Base-by-base conservation (phyloP, 2,888 invertebrate species). In the Nemapogon koenigi region DNA sequence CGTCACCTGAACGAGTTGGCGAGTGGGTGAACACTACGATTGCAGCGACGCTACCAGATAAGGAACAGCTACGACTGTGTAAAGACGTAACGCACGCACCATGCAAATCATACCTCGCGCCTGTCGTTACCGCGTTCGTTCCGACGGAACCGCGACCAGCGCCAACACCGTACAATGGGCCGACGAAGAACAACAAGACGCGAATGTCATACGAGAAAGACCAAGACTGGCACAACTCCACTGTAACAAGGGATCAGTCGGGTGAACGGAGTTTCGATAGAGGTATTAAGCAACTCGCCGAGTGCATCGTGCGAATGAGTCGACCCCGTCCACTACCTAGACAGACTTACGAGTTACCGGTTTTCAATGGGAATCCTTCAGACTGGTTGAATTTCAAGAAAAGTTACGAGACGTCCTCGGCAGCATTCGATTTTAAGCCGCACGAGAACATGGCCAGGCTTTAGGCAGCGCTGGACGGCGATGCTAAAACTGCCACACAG, bases 351-450 rank as follows among this genome's bases (percentile, higher is more conserved):
- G 28, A 27, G n/a, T n/a, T 27, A 6, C 28, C 28, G 4, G n/a
- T n/a, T 6, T 27, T 27, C n/a, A n/a, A 4, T 4, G n/a, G 28
- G 4, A 4, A 27, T 14, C 4, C 14, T 14, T 4, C 28, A 13
- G 28, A 27, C n/a, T 27, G 28, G 28, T 4, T n/a, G 13, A 14
- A n/a, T n/a, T 27, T 27, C 28, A 27, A 27, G n/a, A 27, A 14
- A 4, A 4, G 11, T 4, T 27, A 27, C n/a, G 28, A 27, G 13
- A 14, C 4, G 4, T 11, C 28, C 6, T 11, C 6, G 4, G 28
- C 28, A 4, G n/a, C 28, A 27, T 27, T 11, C n/a, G 28, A 27
- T 4, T 27, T 11, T 14, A 4, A 27, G 28, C 4, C 28, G 6
- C 14, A 13, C n/a, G 28, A 27, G 13, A 27, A 27, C 14, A n/a